Conservation (phyloP, 2,113 vertebrate genomes). For the Microcebus lehilahytsara region DNA sequence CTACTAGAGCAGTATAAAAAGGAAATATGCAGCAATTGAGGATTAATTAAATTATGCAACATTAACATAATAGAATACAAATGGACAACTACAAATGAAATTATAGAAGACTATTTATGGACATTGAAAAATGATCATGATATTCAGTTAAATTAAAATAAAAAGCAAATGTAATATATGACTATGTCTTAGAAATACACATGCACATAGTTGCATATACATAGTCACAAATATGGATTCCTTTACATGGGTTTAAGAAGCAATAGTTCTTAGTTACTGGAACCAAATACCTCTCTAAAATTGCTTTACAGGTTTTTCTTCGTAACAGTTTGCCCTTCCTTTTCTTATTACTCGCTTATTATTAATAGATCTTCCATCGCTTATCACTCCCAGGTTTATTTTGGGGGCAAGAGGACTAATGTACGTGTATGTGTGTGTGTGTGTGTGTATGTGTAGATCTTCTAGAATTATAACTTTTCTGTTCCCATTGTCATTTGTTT, state of each 20-base stretch:
- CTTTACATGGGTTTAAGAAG: background rate
- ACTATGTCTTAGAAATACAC: background rate
- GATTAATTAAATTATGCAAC: background rate
- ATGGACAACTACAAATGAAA: background rate
- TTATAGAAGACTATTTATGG: background rate
- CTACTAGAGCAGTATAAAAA: background rate
- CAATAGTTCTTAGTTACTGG: background rate
- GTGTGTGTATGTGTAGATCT: background rate
- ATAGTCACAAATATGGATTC: background rate
- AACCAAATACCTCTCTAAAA: background rate
- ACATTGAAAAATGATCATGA: background rate
- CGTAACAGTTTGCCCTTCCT: background rate
- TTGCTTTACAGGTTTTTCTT: background rate
- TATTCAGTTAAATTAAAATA: background rate
- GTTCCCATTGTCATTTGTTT: background rate
- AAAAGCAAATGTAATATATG: background rate
- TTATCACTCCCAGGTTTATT: background rate
- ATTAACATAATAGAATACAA: background rate
- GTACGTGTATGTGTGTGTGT: background rate
- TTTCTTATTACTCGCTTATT: background rate
- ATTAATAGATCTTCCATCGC: background rate
- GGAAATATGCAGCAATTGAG: background rate
- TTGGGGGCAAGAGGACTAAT: background rate
- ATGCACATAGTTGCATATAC: background rate
- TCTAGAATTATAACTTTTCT: background rate